Conservation (phyloP, 2,113 vertebrate species). For the Benthochromis sp. region DNA sequence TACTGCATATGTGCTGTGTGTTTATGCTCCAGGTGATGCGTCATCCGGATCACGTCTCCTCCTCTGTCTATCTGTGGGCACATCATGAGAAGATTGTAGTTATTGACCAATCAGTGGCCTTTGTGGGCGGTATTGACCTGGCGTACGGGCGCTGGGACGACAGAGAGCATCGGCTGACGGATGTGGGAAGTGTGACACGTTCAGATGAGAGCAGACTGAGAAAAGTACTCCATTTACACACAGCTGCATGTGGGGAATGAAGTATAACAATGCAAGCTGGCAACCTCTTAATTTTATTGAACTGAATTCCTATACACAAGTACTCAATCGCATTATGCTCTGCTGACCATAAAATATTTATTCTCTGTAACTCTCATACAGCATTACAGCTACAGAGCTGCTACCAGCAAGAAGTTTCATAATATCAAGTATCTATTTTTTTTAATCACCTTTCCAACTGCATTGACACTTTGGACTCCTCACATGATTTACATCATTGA, state of each 20-base stretch:
- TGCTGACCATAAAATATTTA: not conserved
- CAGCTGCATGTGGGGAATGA: not conserved
- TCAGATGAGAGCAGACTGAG: not conserved
- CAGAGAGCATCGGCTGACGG: slow-evolving; percentile 84
- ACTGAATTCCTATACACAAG: not conserved
- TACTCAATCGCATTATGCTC: not conserved
- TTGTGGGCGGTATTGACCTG: slow-evolving; percentile 89
- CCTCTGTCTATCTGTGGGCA: slow-evolving; percentile 89
- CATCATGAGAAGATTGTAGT: slow-evolving; percentile 90
- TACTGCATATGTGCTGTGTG: not conserved
- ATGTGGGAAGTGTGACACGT: slow-evolving; percentile 87
- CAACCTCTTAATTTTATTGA: not conserved
- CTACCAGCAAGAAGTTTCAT: not conserved
- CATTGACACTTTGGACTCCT: not conserved
- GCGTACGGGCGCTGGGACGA: slow-evolving; percentile 95
- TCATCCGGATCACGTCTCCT: slow-evolving; percentile 93
- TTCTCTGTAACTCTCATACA: not conserved
- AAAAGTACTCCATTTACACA: not conserved
- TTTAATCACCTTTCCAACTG: not conserved
- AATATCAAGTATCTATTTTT: not conserved
- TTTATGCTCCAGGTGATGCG: slow-evolving; percentile 83
- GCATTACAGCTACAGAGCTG: not conserved
- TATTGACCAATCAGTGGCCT: slow-evolving; percentile 86
- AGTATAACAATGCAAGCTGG: not conserved
- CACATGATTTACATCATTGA: not conserved